phyloP scores from a whole-genome alignment of 2,113 vertebrate genomes.

The Sinosuthora webbiana region DNA sequence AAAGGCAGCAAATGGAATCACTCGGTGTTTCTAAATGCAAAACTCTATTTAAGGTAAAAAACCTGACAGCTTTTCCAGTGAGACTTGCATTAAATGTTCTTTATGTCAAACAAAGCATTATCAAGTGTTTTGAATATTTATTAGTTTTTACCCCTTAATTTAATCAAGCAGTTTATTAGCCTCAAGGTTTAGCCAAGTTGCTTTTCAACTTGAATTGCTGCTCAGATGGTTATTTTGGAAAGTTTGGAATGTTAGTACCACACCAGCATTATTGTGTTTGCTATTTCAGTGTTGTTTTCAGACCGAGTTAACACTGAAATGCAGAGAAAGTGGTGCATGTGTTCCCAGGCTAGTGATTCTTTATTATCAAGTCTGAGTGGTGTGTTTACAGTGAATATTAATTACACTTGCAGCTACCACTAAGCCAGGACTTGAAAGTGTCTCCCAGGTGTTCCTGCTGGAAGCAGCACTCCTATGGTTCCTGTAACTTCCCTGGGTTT shows the following conservation, averaged over 20 bases:
- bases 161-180: conserved; percentile 70
- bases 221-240: conserved; percentile 69
- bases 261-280: conserved; percentile 4
- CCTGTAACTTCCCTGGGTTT: neutral
- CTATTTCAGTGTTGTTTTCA: conserved; percentile 52
- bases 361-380: conserved; percentile 58
- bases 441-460: conserved; percentile 18
- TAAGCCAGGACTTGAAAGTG: conserved; percentile 27
- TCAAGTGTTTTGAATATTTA: conserved; percentile 73
- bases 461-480: neutral
- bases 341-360: conserved; percentile 48
- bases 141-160: conserved; percentile 71
- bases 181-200: conserved; percentile 63
- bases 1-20: conserved; percentile 60
- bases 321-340: conserved; percentile 1
- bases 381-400: conserved; percentile 72
- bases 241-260: conserved; percentile 54
- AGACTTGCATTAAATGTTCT: conserved; percentile 65
- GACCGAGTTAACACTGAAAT: conserved; percentile 28
- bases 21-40: conserved; percentile 63
- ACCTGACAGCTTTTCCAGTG: conserved; percentile 60
- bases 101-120: conserved; percentile 70
- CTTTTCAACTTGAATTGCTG: conserved; percentile 66
- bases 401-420: conserved; percentile 38
- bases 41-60: conserved; percentile 67